Evolutionary conservation across 2,113 vertebrate genomes (phyloP), one percentile per base, ranked within the genome.

Genomic region (Mixornis gularis): DNA sequence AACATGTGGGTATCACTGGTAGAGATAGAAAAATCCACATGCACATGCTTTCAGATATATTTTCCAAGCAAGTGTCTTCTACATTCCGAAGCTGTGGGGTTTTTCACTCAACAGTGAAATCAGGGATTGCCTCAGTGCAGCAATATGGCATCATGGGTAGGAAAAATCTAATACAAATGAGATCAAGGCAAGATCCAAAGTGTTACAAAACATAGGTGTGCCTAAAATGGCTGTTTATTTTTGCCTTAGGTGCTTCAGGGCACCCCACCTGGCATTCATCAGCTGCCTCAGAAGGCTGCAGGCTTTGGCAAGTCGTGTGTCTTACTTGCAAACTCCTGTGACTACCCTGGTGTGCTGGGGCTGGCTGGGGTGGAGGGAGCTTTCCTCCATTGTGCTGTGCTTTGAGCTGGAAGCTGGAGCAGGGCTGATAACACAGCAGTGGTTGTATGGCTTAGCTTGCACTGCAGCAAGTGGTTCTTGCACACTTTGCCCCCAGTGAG

Each of bases 401-500:
- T 87, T 56, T 3, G 3, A 30, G 29, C 0, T 24, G 48, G 38
- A 41, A 62, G 29, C 56, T 53, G 65, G 13, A 73, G 51, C 38
- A n/a, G 29, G 11, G 34, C 46, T 46, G 38, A 8, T 17, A 81
- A 24, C 17, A 66, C 17, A 44, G 3, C 1, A 1, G 2, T 34
- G 30, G 2, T 40, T 69, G 53, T 7, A 30, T 0, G 22, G 6
- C 26, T 32, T 0, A 55, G 0, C 21, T 52, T 62, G 44, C 38
- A 56, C 27, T 76, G 68, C 24, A 56, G 29, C 32, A 46, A 25
- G 36, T 10, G 8, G 30, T 14, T 41, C 48, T 60, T 34, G 40
- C 58, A 17, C 10, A 3, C 22, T 71, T 41, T 43, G 10, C 5
- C 25, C 20, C 4, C 48, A 46, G 16, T 0, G 6, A 68, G 27